A percentile compares a stretch with the other conserved stretches of the same genome.
phyloP scores from a whole-genome alignment of 30 jellyfish, hydroid and myxozoan species.

The Aurelia aurita complex sp. Pacific region DNA sequence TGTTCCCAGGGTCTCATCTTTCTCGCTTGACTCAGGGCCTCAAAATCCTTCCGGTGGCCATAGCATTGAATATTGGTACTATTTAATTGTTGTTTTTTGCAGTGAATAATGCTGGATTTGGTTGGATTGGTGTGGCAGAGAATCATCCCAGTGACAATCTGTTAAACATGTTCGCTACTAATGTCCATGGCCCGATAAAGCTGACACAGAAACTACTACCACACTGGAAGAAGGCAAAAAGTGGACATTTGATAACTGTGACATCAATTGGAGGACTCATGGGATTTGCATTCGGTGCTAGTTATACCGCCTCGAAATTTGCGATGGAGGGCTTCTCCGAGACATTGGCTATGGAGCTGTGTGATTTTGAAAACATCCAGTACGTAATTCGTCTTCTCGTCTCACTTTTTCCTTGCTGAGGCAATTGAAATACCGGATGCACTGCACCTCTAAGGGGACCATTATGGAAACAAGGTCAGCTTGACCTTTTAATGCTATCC shows the following conservation, averaged over 20 bases:
- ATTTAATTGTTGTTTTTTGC: background rate
- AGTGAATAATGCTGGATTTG: constrained; percentile 70
- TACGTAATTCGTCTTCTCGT: too few relatives aligned
- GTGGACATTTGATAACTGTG: constrained; percentile 46
- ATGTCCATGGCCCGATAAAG: constrained; percentile 56
- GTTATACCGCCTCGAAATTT: constrained; percentile 34
- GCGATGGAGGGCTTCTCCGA: constrained; percentile 69
- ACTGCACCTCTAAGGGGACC: too few relatives aligned
- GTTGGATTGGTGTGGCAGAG: constrained; percentile 43
- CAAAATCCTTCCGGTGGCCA: too few relatives aligned
- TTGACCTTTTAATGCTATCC: too few relatives aligned
- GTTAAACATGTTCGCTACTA: constrained; percentile 34
- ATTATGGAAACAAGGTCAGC: too few relatives aligned
- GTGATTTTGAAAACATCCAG: too few relatives aligned
- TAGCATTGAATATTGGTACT: background rate
- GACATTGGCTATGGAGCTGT: constrained; percentile 19
- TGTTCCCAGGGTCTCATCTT: too few relatives aligned
- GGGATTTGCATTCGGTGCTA: constrained; percentile 43
- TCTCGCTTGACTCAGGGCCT: too few relatives aligned
- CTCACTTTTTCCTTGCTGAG: too few relatives aligned
- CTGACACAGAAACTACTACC: constrained; percentile 54
- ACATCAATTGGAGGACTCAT: constrained; percentile 41
- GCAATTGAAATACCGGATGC: too few relatives aligned
- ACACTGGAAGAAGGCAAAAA: constrained; percentile 35
- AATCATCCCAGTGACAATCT: constrained; percentile 3